These are phyloP conservation scores for Melanotaenia nigrans DNA, from an alignment of 2,797 vertebrate species.

Conservation along the genomic window DNA sequence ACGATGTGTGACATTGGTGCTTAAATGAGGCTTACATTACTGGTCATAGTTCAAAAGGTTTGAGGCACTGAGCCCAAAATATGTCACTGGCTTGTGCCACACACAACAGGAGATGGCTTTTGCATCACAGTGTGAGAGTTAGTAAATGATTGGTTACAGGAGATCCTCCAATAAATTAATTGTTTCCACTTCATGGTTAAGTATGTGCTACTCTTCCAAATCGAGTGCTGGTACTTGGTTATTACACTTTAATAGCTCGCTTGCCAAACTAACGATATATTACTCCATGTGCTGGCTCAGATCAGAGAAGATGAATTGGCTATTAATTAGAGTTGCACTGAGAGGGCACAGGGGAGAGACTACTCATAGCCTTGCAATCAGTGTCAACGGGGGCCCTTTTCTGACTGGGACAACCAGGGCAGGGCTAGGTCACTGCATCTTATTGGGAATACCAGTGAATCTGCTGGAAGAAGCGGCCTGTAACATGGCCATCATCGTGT, in stretches of 20 bases:
- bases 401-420: constrained; percentile 80
- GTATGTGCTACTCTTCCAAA: constrained; percentile 89
- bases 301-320: constrained; percentile 90
- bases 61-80: constrained; percentile 71
- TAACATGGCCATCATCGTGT: constrained; percentile 64
- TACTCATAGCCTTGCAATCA: constrained; percentile 88
- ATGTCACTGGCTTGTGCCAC: constrained; percentile 71
- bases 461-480: constrained; percentile 39
- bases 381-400: constrained; percentile 83
- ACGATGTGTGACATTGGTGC: constrained; percentile 55
- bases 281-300: constrained; percentile 88
- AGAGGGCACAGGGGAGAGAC: constrained; percentile 89
- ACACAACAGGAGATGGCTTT: constrained; percentile 75
- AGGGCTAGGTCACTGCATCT: constrained; percentile 78
- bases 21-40: constrained; percentile 63
- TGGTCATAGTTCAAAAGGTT: constrained; percentile 61
- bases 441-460: constrained; percentile 53
- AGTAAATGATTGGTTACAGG: constrained; percentile 84
- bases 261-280: constrained; percentile 91
- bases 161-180: constrained; percentile 88
- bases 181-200: constrained; percentile 88
- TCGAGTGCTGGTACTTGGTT: constrained; percentile 89
- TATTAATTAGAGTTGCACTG: constrained; percentile 90
- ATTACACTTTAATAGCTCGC: constrained; percentile 90
- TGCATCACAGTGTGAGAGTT: constrained; percentile 73